Evolutionary conservation across 2,888 invertebrate species (phyloP), one percentile per base, ranked within the genome.

Genomic region (Acanthococcus lagerstroemiae): DNA sequence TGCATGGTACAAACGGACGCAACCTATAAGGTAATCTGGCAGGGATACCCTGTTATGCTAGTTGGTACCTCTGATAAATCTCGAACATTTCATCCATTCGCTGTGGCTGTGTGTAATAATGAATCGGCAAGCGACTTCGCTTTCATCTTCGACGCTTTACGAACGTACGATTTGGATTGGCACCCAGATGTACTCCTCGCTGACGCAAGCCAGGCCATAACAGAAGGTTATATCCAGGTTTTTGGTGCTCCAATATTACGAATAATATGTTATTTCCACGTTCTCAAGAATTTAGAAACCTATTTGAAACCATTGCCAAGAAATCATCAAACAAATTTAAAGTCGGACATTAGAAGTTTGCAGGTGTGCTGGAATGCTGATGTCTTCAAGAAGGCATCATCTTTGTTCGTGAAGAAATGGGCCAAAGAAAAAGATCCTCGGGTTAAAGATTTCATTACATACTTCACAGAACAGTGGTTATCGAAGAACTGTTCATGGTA

Each of bases 191-290:
- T 58, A 24, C 44, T 66, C 24, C 44, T 58, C 30, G 57, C 57
- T 24, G 57, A 60, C 30, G 56, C 57, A 26, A 66, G 66, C 57
- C 56, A 56, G 46, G 66, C 66, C 30, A 66, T 63, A 30, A 66
- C 66, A 44, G 45, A 46, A 55, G 56, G 66, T 44, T 66, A 57
- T 66, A 44, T 44, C 27, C 30, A 55, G 22, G 66, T 66, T 27
- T 65, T 65, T 37, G 65, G 65, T 60, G 55, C 25, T 7, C 65
- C 65, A 15, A 26, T 21, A 21, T 26, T 66, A 12, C 66, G 56
- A 55, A 57, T 66, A 12, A 66, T 57, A 46, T 66, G 66, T 25
- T 66, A 44, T 26, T 66, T 66, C 25, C 66, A 66, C 44, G 66
- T 66, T 57, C 55, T 57, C 22, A 37, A 66, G 57, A 27, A 66